These are phyloP conservation scores for Seira musarum DNA, from an alignment of 2,888 invertebrate genomes.

Conservation along the genomic window DNA sequence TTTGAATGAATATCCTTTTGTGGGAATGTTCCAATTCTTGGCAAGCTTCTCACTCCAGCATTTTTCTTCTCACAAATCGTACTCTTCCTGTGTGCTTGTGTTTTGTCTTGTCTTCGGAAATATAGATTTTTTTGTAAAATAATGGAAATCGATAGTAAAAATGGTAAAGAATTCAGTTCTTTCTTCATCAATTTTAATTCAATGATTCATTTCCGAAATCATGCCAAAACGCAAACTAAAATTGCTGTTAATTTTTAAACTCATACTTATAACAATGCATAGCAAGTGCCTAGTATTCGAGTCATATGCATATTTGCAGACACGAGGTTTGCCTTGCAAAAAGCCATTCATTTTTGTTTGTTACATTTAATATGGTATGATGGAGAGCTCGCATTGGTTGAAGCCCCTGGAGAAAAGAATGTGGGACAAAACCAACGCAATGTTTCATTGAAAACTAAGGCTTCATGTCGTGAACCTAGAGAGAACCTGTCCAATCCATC, in stretches of 20 bases:
- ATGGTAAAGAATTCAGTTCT: neutral
- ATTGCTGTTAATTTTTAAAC: neutral
- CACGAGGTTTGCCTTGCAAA: too few relatives aligned
- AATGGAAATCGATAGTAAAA: conserved; percentile 2
- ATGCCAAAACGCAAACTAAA: conserved; percentile 9
- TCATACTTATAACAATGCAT: neutral
- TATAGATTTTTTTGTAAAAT: neutral
- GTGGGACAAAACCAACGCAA: neutral
- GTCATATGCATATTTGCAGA: too few relatives aligned
- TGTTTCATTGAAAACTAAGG: neutral
- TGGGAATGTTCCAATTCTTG: conserved; percentile 11
- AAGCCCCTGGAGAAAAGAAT: neutral
- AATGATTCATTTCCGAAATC: too few relatives aligned
- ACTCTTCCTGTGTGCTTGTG: neutral
- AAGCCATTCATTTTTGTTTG: too few relatives aligned
- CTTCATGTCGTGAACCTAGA: too few relatives aligned
- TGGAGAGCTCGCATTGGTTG: neutral
- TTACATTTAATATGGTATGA: neutral
- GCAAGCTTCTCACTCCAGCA: conserved; percentile 11
- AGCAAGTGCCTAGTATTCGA: neutral
- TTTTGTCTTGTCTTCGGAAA: neutral
- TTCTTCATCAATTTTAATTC: neutral
- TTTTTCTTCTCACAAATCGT: neutral
- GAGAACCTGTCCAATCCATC: neutral
- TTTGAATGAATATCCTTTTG: neutral